phyloP scores from a whole-genome alignment of 2,113 vertebrate genomes.

The Bambusicola thoracicus region DNA sequence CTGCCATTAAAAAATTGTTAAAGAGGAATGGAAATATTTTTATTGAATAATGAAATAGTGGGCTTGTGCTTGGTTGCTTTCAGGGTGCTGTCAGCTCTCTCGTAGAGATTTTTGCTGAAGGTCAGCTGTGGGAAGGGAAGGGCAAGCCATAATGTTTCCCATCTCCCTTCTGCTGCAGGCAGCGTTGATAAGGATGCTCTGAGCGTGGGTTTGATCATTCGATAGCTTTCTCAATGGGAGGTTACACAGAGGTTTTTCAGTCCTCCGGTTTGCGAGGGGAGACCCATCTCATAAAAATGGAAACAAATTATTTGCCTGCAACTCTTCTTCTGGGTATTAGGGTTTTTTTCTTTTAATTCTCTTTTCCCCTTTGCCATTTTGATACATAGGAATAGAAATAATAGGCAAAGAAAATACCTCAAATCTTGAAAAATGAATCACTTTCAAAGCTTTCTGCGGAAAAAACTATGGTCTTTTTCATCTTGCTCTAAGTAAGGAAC shows the following conservation, averaged over 20 bases:
- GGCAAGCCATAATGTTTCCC: background rate
- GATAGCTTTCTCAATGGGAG: background rate
- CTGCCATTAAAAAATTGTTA: background rate
- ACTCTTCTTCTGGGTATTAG: background rate
- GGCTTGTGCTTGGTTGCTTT: background rate
- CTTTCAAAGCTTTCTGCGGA: background rate
- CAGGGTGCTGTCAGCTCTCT: background rate
- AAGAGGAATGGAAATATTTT: background rate
- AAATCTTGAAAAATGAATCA: background rate
- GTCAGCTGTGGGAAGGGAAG: background rate
- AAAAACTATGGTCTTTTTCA: background rate
- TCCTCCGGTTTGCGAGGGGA: background rate
- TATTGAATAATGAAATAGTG: background rate
- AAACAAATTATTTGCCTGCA: background rate
- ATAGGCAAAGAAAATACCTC: background rate
- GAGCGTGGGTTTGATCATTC: background rate
- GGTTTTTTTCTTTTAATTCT: background rate
- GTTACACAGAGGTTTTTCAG: background rate
- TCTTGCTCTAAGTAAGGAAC: background rate
- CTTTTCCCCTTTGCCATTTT: background rate
- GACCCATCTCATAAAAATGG: background rate
- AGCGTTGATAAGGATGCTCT: background rate
- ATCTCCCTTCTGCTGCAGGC: background rate
- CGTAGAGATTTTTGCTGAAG: background rate
- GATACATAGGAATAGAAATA: background rate